A percentile compares a stretch with the other conserved stretches of the same genome.
These are phyloP conservation scores for Grammomys dolichurus DNA, from an alignment of 2,113 vertebrate genomes.

Conservation along the genomic window DNA sequence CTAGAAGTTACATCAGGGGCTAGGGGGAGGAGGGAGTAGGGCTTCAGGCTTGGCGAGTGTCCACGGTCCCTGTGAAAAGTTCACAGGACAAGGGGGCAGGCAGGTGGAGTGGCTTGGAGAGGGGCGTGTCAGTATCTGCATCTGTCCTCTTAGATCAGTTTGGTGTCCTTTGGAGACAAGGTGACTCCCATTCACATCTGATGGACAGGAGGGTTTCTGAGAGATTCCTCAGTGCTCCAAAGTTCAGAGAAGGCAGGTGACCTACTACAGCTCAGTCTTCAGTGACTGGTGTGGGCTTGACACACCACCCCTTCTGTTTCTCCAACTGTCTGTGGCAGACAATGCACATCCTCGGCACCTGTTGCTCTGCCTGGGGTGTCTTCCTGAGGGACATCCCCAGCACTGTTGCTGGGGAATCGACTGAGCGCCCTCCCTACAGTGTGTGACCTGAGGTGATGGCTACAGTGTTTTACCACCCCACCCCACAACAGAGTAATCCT, in stretches of 20 bases:
- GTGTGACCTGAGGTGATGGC: neutral
- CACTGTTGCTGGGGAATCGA: neutral
- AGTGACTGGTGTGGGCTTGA: no score
- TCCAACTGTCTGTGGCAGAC: neutral
- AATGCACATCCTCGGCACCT: neutral
- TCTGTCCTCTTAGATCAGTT: neutral
- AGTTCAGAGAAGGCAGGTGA: neutral
- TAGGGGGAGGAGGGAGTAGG: neutral
- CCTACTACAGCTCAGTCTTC: neutral
- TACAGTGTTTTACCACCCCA: neutral
- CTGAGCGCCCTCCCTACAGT: neutral
- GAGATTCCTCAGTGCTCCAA: neutral
- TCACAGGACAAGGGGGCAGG: rapidly evolving
- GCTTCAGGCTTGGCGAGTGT: rapidly evolving
- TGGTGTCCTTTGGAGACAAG: neutral
- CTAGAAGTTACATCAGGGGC: neutral
- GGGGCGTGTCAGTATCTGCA: neutral
- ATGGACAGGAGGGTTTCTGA: neutral
- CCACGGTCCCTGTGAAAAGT: neutral
- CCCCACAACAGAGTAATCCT: neutral
- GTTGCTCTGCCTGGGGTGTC: neutral
- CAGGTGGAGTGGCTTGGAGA: neutral
- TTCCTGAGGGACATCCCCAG: neutral
- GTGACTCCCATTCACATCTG: neutral
- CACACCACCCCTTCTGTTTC: neutral